A percentile compares a stretch with the other conserved stretches of the same genome.
These are phyloP conservation scores for Spialia ferax DNA, from an alignment of 2,888 invertebrate genomes.

Conservation along the genomic window DNA sequence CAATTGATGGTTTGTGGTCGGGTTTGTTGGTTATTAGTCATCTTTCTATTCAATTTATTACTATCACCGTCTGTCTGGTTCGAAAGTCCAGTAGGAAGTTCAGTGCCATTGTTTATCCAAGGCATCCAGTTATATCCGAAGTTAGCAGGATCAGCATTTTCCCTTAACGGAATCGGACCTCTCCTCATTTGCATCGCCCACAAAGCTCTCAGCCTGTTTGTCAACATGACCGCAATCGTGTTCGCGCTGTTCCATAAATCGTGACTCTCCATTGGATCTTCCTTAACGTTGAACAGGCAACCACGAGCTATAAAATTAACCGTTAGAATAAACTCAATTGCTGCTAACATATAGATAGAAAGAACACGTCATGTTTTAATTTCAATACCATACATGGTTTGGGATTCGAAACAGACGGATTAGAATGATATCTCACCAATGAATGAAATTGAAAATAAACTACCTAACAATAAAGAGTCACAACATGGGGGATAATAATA, in stretches of 20 bases:
- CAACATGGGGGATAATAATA: too few relatives aligned
- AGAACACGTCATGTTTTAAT: too few relatives aligned
- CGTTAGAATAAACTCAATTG: neutral
- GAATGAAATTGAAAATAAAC: too few relatives aligned
- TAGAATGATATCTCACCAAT: too few relatives aligned
- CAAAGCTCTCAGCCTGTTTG: conserved; percentile 71
- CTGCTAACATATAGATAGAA: neutral
- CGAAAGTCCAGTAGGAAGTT: neutral
- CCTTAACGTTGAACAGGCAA: conserved; percentile 92
- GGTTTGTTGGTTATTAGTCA: conserved; percentile 53
- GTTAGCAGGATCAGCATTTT: conserved; percentile 89
- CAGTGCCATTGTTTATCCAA: conserved; percentile 69
- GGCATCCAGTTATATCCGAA: conserved; percentile 91
- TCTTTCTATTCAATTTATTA: conserved; percentile 10
- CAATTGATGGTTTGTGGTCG: conserved; percentile 56
- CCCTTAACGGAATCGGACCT: conserved; percentile 75
- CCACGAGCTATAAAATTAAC: conserved; percentile 79
- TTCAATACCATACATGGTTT: too few relatives aligned
- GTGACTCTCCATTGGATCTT: conserved; percentile 93
- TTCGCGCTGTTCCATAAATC: conserved; percentile 87
- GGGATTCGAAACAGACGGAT: too few relatives aligned
- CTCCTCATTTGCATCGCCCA: conserved; percentile 81
- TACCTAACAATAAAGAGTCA: too few relatives aligned
- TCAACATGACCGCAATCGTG: conserved; percentile 74
- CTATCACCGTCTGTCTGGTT: neutral